Percentiles rank a stretch among this genome's conserved stretches.
phyloP scores from a whole-genome alignment of 1,140 invertebrate genomes.

The Lepidurus arcticus region DNA sequence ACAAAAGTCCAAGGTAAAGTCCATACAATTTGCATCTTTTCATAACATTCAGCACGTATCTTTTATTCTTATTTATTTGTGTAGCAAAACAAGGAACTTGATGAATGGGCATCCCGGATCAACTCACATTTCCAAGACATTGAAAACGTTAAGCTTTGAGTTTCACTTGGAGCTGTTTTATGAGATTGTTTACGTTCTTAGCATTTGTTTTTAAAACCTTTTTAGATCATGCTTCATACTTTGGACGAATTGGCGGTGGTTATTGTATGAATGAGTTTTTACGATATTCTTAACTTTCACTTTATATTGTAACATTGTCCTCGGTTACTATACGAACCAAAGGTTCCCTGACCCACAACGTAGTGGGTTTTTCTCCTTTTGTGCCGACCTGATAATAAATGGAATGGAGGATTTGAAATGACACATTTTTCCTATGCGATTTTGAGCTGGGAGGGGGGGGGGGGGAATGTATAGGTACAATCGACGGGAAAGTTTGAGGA shows the following conservation, averaged over 20 bases:
- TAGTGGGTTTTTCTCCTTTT: background rate
- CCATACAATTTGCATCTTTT: background rate
- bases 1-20: background rate
- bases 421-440: background rate
- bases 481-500: background rate
- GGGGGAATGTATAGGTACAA: background rate
- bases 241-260: background rate
- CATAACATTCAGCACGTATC: too few species aligned
- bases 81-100: background rate
- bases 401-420: background rate
- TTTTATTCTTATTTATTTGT: too few species aligned
- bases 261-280: background rate
- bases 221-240: too few species aligned
- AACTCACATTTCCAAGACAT: constrained; percentile 1
- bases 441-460: too few species aligned
- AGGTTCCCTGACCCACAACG: background rate
- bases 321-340: background rate
- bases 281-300: background rate
- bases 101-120: background rate
- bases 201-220: background rate
- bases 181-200: background rate
- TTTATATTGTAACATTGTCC: background rate
- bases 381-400: background rate
- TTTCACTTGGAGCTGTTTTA: background rate
- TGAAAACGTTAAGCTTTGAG: constrained; percentile 1